phyloP scores from a whole-genome alignment of 2,113 vertebrate genomes.

The Zosterops hypoxanthus region DNA sequence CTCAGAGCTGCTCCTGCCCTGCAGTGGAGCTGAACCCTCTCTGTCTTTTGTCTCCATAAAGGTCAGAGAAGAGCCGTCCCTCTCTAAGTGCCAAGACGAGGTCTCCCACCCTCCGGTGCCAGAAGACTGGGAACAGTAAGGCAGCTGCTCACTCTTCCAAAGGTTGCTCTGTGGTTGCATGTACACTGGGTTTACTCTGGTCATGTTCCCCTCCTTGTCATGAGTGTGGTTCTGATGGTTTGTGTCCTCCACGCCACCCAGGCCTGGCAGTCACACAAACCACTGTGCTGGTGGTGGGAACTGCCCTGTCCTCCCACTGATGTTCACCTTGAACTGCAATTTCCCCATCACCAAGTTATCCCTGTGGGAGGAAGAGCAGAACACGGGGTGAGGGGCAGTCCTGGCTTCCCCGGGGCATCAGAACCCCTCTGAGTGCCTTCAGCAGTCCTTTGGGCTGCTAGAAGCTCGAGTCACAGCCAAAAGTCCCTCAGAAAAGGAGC shows the following conservation, averaged over 20 bases:
- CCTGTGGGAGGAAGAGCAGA: background rate
- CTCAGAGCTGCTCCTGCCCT: background rate
- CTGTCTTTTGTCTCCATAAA: slow-evolving; percentile 29
- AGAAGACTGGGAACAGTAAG: slow-evolving; percentile 52
- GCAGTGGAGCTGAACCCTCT: background rate
- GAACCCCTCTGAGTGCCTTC: background rate
- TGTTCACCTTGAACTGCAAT: background rate
- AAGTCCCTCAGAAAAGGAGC: background rate
- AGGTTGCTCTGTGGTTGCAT: background rate
- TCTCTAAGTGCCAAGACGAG: slow-evolving; percentile 27
- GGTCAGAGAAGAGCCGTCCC: slow-evolving; percentile 5
- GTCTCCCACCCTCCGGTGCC: background rate
- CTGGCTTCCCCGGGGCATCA: background rate
- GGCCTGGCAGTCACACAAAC: background rate
- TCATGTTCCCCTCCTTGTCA: background rate
- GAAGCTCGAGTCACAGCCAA: background rate
- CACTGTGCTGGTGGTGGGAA: accelerated
- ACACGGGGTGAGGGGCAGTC: accelerated
- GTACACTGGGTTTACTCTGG: background rate
- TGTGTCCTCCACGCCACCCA: accelerated
- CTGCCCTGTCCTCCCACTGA: background rate
- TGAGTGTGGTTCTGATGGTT: background rate
- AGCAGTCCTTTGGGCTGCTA: background rate
- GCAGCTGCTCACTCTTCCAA: background rate
- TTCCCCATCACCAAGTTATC: background rate